Evolutionary conservation across 2,888 invertebrate genomes (phyloP).

Genomic region (Acrocyrtus sp.): DNA sequence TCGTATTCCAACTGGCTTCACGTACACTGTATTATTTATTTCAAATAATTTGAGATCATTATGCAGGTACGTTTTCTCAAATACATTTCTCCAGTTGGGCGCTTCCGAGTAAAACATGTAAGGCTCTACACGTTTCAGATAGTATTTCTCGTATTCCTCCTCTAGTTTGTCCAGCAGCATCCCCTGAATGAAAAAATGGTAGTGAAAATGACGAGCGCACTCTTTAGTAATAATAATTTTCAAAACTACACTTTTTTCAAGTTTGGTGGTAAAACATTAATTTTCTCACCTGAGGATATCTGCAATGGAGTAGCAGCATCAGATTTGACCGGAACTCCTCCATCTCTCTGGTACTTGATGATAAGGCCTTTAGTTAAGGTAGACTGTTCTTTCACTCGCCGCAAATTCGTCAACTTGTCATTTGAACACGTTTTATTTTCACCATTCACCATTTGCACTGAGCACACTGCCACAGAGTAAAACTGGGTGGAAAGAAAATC

Average conservation of each 20-base stretch:
- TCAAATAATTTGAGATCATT: conserved; percentile 60
- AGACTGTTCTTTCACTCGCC: no score
- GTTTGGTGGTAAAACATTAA: no score
- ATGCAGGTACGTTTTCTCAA: conserved; percentile 59
- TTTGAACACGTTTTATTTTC: no score
- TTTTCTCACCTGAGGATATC: conserved; percentile 56
- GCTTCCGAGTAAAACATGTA: conserved; percentile 57
- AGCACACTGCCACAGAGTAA: no score
- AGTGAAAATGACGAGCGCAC: conserved; percentile 1
- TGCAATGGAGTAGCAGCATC: conserved; percentile 55
- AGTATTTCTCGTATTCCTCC: conserved; percentile 57
- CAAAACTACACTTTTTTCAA: not conserved
- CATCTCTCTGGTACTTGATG: conserved; percentile 11
- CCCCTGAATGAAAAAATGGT: conserved; percentile 33
- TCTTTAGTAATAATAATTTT: not conserved
- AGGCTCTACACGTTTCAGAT: conserved; percentile 57
- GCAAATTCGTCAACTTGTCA: no score
- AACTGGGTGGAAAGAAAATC: not conserved
- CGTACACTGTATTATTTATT: conserved; percentile 59
- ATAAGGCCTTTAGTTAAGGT: no score
- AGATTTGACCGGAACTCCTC: conserved; percentile 59
- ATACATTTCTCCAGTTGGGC: conserved; percentile 55
- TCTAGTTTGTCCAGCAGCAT: conserved; percentile 57
- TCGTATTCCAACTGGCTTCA: conserved; percentile 57
- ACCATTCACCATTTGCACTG: no score